Conservation (phyloP, 2,888 invertebrate genomes). For the Exephanes ischioxanthus region DNA sequence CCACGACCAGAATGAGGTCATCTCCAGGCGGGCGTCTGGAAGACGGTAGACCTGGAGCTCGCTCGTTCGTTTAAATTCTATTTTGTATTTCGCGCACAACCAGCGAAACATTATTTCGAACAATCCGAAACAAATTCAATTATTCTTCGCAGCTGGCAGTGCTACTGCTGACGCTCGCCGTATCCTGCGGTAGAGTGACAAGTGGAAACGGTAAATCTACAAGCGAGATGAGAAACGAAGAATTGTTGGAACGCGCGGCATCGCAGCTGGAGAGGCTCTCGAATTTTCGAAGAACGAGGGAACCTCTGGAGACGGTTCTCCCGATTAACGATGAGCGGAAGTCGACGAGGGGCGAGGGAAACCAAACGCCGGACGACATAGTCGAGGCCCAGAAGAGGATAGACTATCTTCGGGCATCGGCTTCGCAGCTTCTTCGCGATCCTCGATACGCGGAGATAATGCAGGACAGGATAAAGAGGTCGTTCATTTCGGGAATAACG, state of each 20-base stretch:
- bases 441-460: conserved; percentile 75
- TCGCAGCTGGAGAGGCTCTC: conserved; percentile 80
- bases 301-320: conserved; percentile 39
- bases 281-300: conserved; percentile 73
- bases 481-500: conserved; percentile 80
- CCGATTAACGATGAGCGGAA: conserved; percentile 32
- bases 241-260: conserved; percentile 74
- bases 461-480: conserved; percentile 78
- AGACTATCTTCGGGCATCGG: conserved; percentile 69
- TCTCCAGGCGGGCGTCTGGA: neutral
- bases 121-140: neutral
- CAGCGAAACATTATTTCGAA: conserved; percentile 2
- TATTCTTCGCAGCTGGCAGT: conserved; percentile 70
- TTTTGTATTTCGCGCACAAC: neutral
- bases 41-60: neutral
- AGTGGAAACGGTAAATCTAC: conserved; percentile 63
- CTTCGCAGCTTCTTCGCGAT: conserved; percentile 73
- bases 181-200: conserved; percentile 69
- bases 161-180: conserved; percentile 71
- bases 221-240: conserved; percentile 65
- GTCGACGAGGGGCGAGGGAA: conserved; percentile 56
- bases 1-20: neutral
- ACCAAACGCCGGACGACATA: conserved; percentile 64
- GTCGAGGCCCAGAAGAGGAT: conserved; percentile 69
- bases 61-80: conserved; percentile 1